These are phyloP conservation scores for Trachelus tabidus DNA, from an alignment of 2,888 invertebrate species.

Conservation along the genomic window DNA sequence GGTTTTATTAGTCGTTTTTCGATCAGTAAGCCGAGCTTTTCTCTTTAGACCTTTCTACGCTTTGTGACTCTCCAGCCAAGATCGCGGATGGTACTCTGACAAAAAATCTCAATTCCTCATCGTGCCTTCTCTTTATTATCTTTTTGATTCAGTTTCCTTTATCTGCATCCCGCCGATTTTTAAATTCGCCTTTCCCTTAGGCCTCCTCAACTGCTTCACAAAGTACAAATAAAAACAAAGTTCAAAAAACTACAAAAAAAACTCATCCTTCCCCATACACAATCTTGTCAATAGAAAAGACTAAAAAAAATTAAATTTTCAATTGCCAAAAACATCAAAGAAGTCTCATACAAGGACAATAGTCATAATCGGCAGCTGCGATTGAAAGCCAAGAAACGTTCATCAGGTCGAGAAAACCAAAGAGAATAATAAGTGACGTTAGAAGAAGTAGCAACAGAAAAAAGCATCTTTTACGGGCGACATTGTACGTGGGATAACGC, in stretches of 20 bases:
- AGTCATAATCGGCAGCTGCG: neutral
- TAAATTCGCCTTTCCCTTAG: neutral
- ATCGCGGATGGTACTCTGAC: neutral
- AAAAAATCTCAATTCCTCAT: neutral
- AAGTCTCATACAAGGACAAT: neutral
- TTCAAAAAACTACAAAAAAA: neutral
- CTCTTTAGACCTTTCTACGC: constrained; percentile 31
- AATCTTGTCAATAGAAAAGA: neutral
- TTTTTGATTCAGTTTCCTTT: neutral
- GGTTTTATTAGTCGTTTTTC: constrained; percentile 51
- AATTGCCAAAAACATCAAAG: neutral
- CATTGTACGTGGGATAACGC: constrained; percentile 20
- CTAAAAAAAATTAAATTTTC: neutral
- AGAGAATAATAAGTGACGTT: constrained; percentile 14
- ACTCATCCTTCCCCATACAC: neutral
- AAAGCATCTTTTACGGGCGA: constrained; percentile 1
- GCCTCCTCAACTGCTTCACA: neutral
- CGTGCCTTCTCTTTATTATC: neutral
- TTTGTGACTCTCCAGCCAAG: constrained; percentile 11
- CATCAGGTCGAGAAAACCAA: neutral
- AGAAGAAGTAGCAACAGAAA: constrained; percentile 11
- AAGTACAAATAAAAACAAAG: neutral
- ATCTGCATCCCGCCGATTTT: neutral
- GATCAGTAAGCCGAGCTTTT: constrained; percentile 34
- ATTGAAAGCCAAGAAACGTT: neutral